Percentiles rank a stretch among this genome's conserved stretches.
These are phyloP conservation scores for Microcebus jonahi DNA, from an alignment of 2,113 vertebrate species.

Conservation along the genomic window DNA sequence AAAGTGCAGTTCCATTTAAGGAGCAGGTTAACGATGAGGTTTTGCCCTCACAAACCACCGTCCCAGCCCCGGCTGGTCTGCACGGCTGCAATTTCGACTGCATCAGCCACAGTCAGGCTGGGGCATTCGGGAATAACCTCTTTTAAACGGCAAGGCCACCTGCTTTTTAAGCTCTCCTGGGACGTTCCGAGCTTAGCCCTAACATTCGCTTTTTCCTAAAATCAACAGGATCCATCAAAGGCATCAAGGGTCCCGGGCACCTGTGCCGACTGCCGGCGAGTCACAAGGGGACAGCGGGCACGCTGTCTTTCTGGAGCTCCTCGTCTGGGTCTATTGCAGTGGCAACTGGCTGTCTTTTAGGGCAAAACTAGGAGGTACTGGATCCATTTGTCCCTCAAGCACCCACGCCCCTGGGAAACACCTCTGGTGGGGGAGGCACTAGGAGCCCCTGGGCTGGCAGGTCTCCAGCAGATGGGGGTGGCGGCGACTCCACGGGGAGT, in stretches of 20 bases:
- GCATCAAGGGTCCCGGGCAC: accelerated
- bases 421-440: neutral
- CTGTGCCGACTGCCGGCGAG: accelerated
- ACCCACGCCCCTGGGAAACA: neutral
- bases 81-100: accelerated
- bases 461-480: accelerated
- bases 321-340: accelerated
- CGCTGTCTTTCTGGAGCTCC: accelerated
- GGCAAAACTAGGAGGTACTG: neutral
- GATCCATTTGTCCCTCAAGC: accelerated
- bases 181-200: neutral
- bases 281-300: accelerated
- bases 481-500: neutral
- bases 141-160: neutral
- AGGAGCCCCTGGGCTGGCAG: neutral
- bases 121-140: neutral
- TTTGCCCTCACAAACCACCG: conserved; percentile 22
- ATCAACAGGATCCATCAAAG: neutral
- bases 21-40: conserved; percentile 32
- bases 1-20: neutral
- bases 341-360: neutral
- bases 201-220: neutral
- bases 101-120: accelerated
- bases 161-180: neutral
- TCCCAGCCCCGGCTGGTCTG: accelerated